Evolutionary conservation across 2,797 vertebrate species (phyloP), one percentile per base, ranked within the genome.

Genomic region (Myripristis jacobus): DNA sequence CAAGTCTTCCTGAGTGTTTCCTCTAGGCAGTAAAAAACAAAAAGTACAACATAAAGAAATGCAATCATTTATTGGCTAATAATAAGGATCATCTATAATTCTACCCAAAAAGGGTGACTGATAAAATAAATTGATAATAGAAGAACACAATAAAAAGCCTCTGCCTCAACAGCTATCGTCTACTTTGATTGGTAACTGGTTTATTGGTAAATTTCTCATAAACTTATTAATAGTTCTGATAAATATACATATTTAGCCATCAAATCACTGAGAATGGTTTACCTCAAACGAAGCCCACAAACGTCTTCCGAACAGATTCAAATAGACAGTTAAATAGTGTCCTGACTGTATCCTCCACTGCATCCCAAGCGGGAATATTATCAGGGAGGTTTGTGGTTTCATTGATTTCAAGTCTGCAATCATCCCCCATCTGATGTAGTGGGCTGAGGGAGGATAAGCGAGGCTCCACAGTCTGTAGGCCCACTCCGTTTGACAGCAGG

Each of bases 371-470:
- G 91, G 87, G 83, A 86, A 85, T 91, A 92, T 91, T 92, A 94
- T 93, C 92, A 89, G 87, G 81, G 85, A 93, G 90, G 89, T 89
- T 91, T 88, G 92, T 91, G 92, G 91, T 92, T 94, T 94, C 89
- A 93, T 92, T 92, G 92, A 92, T 94, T 91, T 89, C 76, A 82
- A 79, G 88, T 73, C 90, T 90, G 89, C 91, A 91, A 93, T 94
- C 91, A 89, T 88, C 80, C 81, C 66, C 82, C 88, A 93, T 93
- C 92, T 92, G 88, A 89, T 93, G 91, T 91, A 84, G 91, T 78
- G 85, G 90, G 89, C 81, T 80, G 87, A 88, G 82, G 75, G 73
- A 83, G 85, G 84, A 87, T 80, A 86, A 89, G 82, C 72, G 78
- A 86, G 75, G 58, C 75, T 81, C 53, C 36, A 56, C 71, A 75